Evolutionary conservation across 2,113 vertebrate species (phyloP), one percentile per base, ranked within the genome.

Genomic region (Malurus elegans): DNA sequence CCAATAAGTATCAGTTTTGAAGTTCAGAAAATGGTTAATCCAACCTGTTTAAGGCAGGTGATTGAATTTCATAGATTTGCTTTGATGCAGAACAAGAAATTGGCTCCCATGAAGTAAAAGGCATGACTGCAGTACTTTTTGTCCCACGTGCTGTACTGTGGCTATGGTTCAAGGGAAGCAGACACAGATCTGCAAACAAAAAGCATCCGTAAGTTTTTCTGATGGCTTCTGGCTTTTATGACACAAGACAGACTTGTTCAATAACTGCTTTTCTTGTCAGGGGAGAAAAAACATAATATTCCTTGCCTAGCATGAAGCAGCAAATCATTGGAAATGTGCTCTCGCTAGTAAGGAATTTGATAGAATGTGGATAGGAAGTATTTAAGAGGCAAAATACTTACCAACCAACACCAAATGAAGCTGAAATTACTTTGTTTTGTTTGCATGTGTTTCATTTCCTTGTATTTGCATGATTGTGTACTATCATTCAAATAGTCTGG

Each of bases 61-160:
- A 79, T 72, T 54, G 32, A 64, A 86, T 67, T 86, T 64, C 10
- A 50, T 8, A 67, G 11, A 10, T 87, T 72, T 81, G 10, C 13
- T 64, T 65, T 70, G 78, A 74, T 70, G 54, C 2, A 4, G 61
- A 82, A 54, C 15, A 91, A 58, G 38, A 67, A 67, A 47, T 3
- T 42, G 12, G 18, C 11, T 94, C n/a, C 38, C 73, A 10, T 51
- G 36, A 79, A 62, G 48, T 19, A 48, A 88, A 76, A 56, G 11
- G 9, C 24, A 10, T 7, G 40, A 14, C 67, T 71, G n/a, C n/a
- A 18, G 21, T 56, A 17, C 21, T 2, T 51, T 54, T 34, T 40
- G 73, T 73, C 45, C 36, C 14, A 1, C n/a, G 1, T 1, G 0
- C 26, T 16, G 8, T 38, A 18, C 40, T 36, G 14, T 48, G 50